Evolutionary conservation across 2,888 invertebrate genomes (phyloP), one percentile per base, ranked within the genome.

Genomic region (Microctonus aethiopoides): DNA sequence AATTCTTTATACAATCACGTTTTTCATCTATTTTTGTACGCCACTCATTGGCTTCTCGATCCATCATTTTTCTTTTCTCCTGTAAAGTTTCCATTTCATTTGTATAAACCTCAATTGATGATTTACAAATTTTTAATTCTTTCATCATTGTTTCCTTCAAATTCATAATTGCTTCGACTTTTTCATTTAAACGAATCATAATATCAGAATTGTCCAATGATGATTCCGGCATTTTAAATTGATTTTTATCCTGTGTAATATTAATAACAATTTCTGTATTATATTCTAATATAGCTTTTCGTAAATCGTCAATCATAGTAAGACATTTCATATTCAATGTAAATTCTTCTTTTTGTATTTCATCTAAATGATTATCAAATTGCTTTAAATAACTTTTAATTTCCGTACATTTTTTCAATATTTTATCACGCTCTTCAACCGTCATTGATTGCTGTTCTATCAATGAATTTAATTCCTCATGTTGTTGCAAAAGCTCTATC

Each of bases 311-410:
- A 61, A 77, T n/a, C n/a, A n/a, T n/a, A n/a, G n/a, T n/a, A n/a
- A n/a, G n/a, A n/a, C n/a, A n/a, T n/a, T n/a, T n/a, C n/a, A n/a
- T n/a, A n/a, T n/a, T n/a, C n/a, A n/a, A n/a, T n/a, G n/a, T n/a
- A n/a, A n/a, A n/a, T n/a, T n/a, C n/a, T n/a, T 84, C 80, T 32
- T 83, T 83, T 36, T 81, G 73, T 24, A 84, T 77, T n/a, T 82
- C 84, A 63, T 78, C 73, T 6, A 84, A 71, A 72, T 81, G 79
- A 39, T 79, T 77, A 20, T 83, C 76, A 60, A 81, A 80, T 64
- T 80, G 78, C 20, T 76, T 68, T 6, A 83, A 74, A 26, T 77
- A 79, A 52, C 78, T 78, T 61, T 80, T 73, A 11, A 81, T 72
- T 26, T 80, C 79, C 1, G 64, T 67, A 65, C 83, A 84, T 59